phyloP scores from a whole-genome alignment of 1,140 invertebrate species.

The Papilio dardanus region DNA sequence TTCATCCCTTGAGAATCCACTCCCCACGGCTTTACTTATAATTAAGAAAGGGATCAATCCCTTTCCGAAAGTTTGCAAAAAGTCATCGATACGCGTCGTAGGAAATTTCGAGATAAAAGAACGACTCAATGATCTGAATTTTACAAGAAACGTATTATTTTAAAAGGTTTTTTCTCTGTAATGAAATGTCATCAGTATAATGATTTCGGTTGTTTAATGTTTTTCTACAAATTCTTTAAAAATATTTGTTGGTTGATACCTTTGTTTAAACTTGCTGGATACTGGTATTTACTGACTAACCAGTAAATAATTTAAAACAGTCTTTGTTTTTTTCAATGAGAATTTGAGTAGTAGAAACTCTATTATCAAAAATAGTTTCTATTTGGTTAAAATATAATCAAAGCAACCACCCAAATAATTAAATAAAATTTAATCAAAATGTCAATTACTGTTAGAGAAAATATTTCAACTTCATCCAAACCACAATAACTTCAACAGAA shows the following conservation, averaged over 20 bases:
- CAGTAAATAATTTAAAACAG: too few species aligned
- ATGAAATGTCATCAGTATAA: background rate
- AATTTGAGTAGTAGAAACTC: too few species aligned
- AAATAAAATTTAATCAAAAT: too few species aligned
- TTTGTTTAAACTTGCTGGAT: too few species aligned
- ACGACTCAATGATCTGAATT: background rate
- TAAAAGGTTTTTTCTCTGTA: background rate
- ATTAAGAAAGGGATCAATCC: constrained; percentile 18
- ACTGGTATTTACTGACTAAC: too few species aligned
- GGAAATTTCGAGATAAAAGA: background rate
- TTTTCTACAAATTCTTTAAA: background rate
- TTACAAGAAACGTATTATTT: background rate
- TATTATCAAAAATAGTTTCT: too few species aligned
- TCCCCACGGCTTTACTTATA: background rate
- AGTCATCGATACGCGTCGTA: background rate
- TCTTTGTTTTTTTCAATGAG: too few species aligned
- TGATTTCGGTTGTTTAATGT: background rate
- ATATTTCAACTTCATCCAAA: background rate
- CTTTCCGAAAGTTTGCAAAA: background rate
- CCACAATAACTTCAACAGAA: background rate
- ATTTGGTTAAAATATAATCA: too few species aligned
- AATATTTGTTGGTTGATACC: background rate
- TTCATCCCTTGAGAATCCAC: background rate
- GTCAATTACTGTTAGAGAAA: background rate
- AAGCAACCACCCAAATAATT: too few species aligned